A percentile compares a stretch with the other conserved stretches of the same genome.
Evolutionary conservation across 2,888 invertebrate genomes (phyloP).

Genomic region (Zygothrica quintamaculata): DNA sequence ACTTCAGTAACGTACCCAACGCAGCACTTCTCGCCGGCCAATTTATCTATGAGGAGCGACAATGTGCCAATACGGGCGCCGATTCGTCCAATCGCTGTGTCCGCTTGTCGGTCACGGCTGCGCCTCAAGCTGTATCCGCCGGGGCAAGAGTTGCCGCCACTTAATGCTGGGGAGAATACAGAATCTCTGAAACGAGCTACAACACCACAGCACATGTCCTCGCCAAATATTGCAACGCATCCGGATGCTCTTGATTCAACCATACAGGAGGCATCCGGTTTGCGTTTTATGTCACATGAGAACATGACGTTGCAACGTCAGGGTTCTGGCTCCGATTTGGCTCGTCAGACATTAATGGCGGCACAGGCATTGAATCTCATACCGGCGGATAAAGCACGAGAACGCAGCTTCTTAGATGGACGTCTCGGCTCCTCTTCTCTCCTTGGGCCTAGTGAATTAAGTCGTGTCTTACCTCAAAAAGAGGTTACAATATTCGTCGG

Average conservation of each 20-base stretch:
- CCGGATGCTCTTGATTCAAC: constrained; percentile 59
- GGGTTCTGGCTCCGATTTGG: constrained; percentile 83
- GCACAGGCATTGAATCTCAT: constrained; percentile 92
- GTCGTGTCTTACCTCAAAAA: constrained; percentile 93
- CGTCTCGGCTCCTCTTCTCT: constrained; percentile 92
- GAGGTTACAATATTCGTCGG: constrained; percentile 95
- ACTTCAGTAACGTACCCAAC: constrained; percentile 50
- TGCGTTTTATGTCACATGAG: constrained; percentile 83
- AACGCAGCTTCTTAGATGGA: constrained; percentile 92
- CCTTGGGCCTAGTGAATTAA: constrained; percentile 93
- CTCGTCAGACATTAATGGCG: constrained; percentile 90
- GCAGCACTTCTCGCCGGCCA: constrained; percentile 81
- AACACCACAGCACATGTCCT: constrained; percentile 84
- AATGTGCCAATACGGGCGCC: constrained; percentile 57
- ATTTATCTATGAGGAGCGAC: constrained; percentile 80
- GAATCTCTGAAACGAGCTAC: constrained; percentile 71
- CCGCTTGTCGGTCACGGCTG: constrained; percentile 84
- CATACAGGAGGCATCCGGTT: constrained; percentile 57
- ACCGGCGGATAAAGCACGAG: constrained; percentile 92
- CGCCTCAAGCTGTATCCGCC: constrained; percentile 84
- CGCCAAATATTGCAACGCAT: constrained; percentile 83
- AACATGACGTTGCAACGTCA: constrained; percentile 80
- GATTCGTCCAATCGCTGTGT: constrained; percentile 83
- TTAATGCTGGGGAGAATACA: constrained; percentile 46
- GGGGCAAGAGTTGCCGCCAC: constrained; percentile 75